Base-by-base conservation (phyloP, 2,888 invertebrate genomes). In the Gastracanthus pulcherrimus region DNA sequence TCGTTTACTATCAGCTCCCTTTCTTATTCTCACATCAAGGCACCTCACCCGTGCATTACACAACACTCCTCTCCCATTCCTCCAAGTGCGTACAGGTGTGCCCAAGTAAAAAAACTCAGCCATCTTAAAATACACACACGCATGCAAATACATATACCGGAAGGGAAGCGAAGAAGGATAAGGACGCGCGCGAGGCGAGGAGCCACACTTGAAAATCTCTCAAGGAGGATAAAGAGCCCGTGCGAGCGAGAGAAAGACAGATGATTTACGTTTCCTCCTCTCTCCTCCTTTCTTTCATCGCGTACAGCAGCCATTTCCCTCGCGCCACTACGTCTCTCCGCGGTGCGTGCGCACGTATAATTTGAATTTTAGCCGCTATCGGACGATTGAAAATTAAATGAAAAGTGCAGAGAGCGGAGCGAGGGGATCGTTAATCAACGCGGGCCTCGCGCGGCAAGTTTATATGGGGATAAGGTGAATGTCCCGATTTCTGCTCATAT, bases 201-300 rank as follows among this genome's bases (percentile, higher is more conserved):
- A 13, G 26, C n/a, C 34, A 82, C 85, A 87, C 87, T 86, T 86
- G 86, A 86, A 87, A 87, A 87, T 87, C 88, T 89, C 85, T 85
- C 85, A 85, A 86, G 82, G 19, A 11, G 11, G 55, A 55, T 19
- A 55, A 55, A 55, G n/a, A n/a, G n/a, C n/a, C n/a, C n/a, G n/a
- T n/a, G n/a, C n/a, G n/a, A 85, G 55, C 55, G 26, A 23, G 2
- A 26, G n/a, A n/a, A n/a, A n/a, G n/a, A n/a, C n/a, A n/a, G 85
- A 88, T 88, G 88, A 89, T 89, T 89, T 88, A 89, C 87, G 88
- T 85, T 86, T 84, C 86, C 84, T 84, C 38, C 38, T 58, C 55
- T 71, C 55, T 26, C 51, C 58, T 38, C 26, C 55, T 55, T 7
- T 34, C 58, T 71, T 11, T n/a, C 38, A 58, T 55, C 23, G 85